phyloP scores from a whole-genome alignment of 2,888 invertebrate species.

The Parnassius orleans region DNA sequence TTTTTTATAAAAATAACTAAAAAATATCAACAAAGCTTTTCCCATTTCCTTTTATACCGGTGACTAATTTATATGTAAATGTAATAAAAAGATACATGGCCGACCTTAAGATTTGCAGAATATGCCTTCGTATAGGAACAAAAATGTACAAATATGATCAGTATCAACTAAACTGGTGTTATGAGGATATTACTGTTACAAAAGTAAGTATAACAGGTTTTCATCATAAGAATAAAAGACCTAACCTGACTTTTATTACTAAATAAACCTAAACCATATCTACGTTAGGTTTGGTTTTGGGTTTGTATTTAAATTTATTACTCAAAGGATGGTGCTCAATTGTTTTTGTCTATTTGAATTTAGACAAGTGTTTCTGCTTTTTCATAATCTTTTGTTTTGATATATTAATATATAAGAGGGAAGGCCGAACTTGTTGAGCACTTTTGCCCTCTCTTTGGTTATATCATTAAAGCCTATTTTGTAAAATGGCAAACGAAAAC shows the following conservation, averaged over 20 bases:
- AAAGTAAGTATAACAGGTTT: slow-evolving; percentile 45
- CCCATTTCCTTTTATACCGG: no score
- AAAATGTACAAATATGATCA: slow-evolving; percentile 48
- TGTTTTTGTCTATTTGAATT: background rate
- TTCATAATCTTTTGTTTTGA: no score
- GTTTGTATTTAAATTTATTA: background rate
- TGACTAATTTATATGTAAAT: no score
- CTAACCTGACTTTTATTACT: background rate
- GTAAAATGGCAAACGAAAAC: no score
- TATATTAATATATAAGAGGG: no score
- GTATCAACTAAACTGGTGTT: slow-evolving; percentile 47
- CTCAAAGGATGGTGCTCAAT: background rate
- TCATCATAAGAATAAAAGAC: background rate
- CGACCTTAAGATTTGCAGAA: slow-evolving; percentile 48
- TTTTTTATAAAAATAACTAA: no score
- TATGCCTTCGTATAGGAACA: slow-evolving; percentile 48
- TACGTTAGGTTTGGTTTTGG: background rate
- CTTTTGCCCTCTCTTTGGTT: no score
- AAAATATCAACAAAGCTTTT: no score
- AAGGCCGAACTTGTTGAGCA: no score
- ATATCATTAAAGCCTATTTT: no score
- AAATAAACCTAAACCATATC: no score
- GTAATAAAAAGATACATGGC: slow-evolving; percentile 36
- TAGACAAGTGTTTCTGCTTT: background rate
- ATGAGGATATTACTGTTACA: slow-evolving; percentile 50